phyloP scores from a whole-genome alignment of 2,888 invertebrate genomes.

The Macrosiphum euphorbiae region DNA sequence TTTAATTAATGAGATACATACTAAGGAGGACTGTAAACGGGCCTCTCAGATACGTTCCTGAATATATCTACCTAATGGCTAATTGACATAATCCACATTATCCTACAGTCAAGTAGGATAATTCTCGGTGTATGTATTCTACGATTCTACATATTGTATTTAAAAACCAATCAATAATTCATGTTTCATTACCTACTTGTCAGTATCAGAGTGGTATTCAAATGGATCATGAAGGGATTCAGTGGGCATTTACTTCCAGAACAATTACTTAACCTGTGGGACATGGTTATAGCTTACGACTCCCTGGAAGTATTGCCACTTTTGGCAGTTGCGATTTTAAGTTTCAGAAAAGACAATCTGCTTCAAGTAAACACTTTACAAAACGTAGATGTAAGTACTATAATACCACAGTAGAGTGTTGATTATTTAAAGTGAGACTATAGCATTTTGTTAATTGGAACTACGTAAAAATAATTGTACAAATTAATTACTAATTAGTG shows the following conservation, averaged over 20 bases:
- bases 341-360: constrained; percentile 88
- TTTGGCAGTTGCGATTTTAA: constrained; percentile 86
- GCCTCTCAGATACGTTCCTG: no score
- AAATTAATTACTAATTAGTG: background rate
- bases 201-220: constrained; percentile 91
- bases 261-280: constrained; percentile 93
- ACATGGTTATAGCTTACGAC: constrained; percentile 91
- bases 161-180: background rate
- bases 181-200: constrained; percentile 66
- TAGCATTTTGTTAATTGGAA: background rate
- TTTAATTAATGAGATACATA: no score
- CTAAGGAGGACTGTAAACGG: constrained; percentile 70
- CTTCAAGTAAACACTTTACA: constrained; percentile 82
- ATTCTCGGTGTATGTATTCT: background rate
- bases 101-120: background rate
- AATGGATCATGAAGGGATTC: constrained; percentile 97
- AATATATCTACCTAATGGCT: constrained; percentile 74
- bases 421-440: background rate
- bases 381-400: constrained; percentile 77
- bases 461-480: background rate
- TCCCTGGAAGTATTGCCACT: constrained; percentile 90
- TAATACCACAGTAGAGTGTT: background rate
- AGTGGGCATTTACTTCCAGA: constrained; percentile 94
- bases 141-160: background rate
- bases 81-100: background rate